Evolutionary conservation across 2,113 vertebrate species (phyloP).

Genomic region (Nothobranchius furzeri): DNA sequence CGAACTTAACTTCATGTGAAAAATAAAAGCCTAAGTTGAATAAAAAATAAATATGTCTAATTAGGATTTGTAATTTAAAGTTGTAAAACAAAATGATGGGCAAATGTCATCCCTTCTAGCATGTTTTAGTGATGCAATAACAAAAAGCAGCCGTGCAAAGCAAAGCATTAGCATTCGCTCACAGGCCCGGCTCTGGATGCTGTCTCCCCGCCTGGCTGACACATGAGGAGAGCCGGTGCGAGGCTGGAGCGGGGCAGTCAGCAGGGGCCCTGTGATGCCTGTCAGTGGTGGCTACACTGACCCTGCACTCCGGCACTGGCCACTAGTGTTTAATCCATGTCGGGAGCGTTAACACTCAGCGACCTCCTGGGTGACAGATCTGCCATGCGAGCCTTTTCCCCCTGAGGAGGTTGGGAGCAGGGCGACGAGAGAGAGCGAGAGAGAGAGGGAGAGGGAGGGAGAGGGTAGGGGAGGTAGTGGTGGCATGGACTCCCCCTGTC

Average conservation of each 20-base stretch:
- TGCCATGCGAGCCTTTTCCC: conserved; percentile 83
- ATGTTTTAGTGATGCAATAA: conserved; percentile 53
- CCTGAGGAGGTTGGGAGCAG: conserved; percentile 57
- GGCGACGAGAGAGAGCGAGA: background rate
- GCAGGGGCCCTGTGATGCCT: conserved; percentile 74
- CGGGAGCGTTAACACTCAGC: conserved; percentile 92
- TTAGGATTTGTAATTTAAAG: conserved; percentile 9
- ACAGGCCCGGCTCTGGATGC: conserved; percentile 50
- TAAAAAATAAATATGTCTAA: background rate
- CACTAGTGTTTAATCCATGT: conserved; percentile 92
- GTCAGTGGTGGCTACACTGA: conserved; percentile 88
- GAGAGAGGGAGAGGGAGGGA: too few relatives aligned
- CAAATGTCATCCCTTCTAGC: conserved; percentile 16
- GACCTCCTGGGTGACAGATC: conserved; percentile 94
- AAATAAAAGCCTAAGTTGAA: background rate
- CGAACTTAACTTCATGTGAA: too few relatives aligned
- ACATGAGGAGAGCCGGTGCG: conserved; percentile 48
- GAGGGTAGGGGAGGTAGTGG: conserved; percentile 21
- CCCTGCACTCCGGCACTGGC: conserved; percentile 81
- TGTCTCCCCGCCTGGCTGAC: conserved; percentile 69
- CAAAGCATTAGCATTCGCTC: conserved; percentile 66
- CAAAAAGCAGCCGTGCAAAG: conserved; percentile 49
- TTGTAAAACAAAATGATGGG: conserved; percentile 16
- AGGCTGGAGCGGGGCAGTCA: conserved; percentile 60
- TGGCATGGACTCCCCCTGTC: conserved; percentile 71